Evolutionary conservation across 2,888 invertebrate species (phyloP).

Genomic region (Malthinus flaveolus): DNA sequence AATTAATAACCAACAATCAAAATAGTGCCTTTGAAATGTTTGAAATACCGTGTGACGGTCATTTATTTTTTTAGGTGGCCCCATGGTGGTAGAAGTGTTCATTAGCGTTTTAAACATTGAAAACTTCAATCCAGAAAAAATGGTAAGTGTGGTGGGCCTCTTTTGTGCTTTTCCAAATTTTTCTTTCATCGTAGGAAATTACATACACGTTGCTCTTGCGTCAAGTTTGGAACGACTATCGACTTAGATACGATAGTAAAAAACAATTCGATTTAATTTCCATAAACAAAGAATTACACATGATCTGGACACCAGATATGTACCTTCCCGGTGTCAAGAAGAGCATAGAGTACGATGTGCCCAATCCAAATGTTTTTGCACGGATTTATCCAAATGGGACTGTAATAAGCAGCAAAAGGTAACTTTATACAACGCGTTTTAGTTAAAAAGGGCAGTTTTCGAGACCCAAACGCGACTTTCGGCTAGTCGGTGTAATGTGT

Average conservation of each 20-base stretch:
- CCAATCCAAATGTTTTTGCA: conserved; percentile 11
- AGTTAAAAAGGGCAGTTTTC: too few species aligned
- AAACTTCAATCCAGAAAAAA: conserved; percentile 12
- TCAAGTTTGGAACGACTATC: conserved; percentile 16
- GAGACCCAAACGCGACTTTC: too few species aligned
- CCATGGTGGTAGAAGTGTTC: conserved; percentile 5
- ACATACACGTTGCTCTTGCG: conserved; percentile 6
- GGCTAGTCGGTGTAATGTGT: too few species aligned
- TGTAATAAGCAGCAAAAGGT: conserved; percentile 13
- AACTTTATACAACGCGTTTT: too few species aligned
- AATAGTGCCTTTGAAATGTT: too few species aligned
- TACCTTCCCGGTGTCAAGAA: conserved; percentile 16
- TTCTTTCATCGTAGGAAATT: too few species aligned
- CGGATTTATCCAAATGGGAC: conserved; percentile 17
- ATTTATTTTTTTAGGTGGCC: conserved; percentile 2
- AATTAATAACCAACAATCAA: too few species aligned
- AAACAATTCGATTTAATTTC: conserved; percentile 6
- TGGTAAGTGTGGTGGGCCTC: background rate
- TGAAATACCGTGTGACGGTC: too few species aligned
- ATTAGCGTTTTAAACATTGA: conserved; percentile 11
- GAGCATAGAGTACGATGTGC: conserved; percentile 6
- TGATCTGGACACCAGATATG: conserved; percentile 21
- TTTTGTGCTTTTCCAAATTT: background rate
- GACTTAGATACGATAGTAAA: conserved; percentile 12
- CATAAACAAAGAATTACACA: conserved; percentile 3